Base-by-base conservation (phyloP, 2,797 vertebrate genomes). In the Rhincodon typus region DNA sequence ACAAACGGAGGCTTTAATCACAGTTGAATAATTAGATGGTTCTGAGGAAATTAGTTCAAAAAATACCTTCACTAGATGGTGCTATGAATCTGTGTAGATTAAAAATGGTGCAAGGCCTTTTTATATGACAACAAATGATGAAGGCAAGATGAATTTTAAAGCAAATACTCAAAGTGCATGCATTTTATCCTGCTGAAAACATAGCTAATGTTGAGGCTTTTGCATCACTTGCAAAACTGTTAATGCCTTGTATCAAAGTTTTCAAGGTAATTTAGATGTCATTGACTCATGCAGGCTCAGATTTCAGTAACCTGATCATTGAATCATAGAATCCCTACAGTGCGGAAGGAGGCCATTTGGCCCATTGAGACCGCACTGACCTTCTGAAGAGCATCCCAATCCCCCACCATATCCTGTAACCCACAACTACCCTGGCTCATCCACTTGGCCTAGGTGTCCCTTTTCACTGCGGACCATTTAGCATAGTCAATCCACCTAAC, bases 21-120 rank as follows among this genome's bases (percentile, higher is more conserved):
- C 57, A 62, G 1, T 62, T 10, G 6, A 72, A 72, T 72, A 72
- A 53, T 30, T 34, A 66, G 90, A 93, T 66, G 38, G 25, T 27
- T 25, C 67, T 38, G 90, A 69, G 53, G 42, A 46, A 74, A n/a
- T 57, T 30, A 42, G 46, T 50, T 94, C 69, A 94, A 46, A 15
- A 72, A 95, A 4, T 95, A 23, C 46, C 8, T 77, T 95, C 94
- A 95, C 94, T 72, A 95, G 94, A 34, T 77, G 94, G 94, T 77
- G 69, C 94, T 77, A 42, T 57, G 30, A 53, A 34, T 77, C 94
- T 77, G 23, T n/a, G 30, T 72, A 53, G 46, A 7, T 46, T 74
- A 34, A 72, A 21, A 19, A 42, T 93, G 82, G 42, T 46, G 7
- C 53, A 62, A 62, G 27, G 13, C 42, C 50, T 19, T 94, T 72